Evolutionary conservation across 64 coral and sea anemone genomes (phyloP).

Genomic region (Porites australiensis): DNA sequence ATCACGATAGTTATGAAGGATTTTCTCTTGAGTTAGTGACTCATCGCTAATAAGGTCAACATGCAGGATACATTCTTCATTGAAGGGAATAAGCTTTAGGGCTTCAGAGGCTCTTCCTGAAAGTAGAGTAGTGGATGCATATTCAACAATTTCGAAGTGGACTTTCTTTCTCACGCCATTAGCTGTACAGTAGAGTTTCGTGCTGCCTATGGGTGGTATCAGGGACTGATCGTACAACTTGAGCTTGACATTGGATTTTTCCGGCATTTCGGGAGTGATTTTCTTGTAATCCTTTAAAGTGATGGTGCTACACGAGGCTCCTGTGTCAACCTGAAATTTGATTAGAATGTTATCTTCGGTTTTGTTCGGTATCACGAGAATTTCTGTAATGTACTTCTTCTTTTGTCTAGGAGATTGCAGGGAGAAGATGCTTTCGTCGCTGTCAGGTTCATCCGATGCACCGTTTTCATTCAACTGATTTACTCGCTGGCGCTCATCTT

Average conservation of each 20-base stretch:
- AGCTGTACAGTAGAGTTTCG: slow-evolving; percentile 34
- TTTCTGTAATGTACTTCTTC: slow-evolving; percentile 33
- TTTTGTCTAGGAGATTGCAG: neutral
- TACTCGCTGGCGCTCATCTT: slow-evolving; percentile 8
- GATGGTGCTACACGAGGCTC: slow-evolving; percentile 59
- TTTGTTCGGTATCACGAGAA: neutral
- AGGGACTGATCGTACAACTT: slow-evolving; percentile 46
- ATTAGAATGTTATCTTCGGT: neutral
- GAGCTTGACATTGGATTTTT: slow-evolving; percentile 10
- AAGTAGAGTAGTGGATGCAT: neutral
- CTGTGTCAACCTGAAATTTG: slow-evolving; percentile 61
- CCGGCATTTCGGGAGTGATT: slow-evolving; percentile 2
- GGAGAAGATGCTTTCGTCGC: slow-evolving; percentile 49
- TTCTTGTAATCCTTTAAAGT: slow-evolving; percentile 37
- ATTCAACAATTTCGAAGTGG: slow-evolving; percentile 1
- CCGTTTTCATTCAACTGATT: neutral
- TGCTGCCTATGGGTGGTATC: slow-evolving; percentile 29
- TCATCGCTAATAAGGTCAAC: neutral
- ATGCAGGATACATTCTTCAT: slow-evolving; percentile 53
- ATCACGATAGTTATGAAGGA: slow-evolving; percentile 42
- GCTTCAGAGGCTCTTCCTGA: slow-evolving; percentile 30
- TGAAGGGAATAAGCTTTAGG: neutral
- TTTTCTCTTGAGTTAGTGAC: slow-evolving; percentile 18
- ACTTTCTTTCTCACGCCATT: slow-evolving; percentile 23
- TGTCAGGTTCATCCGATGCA: neutral